Evolutionary conservation across 2,113 vertebrate species (phyloP), one percentile per base, ranked within the genome.

Genomic region (Felis chaus): DNA sequence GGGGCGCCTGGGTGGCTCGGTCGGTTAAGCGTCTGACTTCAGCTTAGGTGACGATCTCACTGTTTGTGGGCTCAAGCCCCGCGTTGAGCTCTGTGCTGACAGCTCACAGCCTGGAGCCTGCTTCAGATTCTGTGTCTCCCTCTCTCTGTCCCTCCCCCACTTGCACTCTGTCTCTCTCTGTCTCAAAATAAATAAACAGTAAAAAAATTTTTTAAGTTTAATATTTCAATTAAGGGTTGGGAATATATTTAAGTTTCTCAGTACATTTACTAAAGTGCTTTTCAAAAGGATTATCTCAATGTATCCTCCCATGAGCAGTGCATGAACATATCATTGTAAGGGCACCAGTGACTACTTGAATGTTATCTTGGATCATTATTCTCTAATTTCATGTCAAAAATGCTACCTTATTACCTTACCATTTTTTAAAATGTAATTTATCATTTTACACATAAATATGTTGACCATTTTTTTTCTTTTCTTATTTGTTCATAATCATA

Each of bases 331-430:
- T 45, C 31, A 18, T 85, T 91, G 53, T 18, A 80, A 69, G 15
- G 63, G 53, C 2, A 88, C 21, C 19, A 84, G 39, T 68, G 57
- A 91, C 80, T 90, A 74, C n/a, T 39, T 68, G 50, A 91, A 25
- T 68, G 61, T 91, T 92, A 83, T 69, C 31, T 91, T 97, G 69
- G 13, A 81, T 80, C 29, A 91, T 39, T 87, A 13, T 68, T 96
- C n/a, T 65, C 39, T 74, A 91, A 95, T 88, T 79, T 87, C 12
- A 93, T 50, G 16, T 45, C 45, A 14, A 29, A 76, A 76, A 76
- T 45, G 41, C 73, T 76, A 45, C 39, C 36, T 73, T 41, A 69
- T 80, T 80, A 88, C 13, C 63, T 93, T 65, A 76, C 5, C n/a
- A 84, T 85, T 73, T 96, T 91, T 93, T 91, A 63, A 74, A 63